Conservation (phyloP, 2,888 invertebrate genomes). For the Drosophila planitibia region DNA sequence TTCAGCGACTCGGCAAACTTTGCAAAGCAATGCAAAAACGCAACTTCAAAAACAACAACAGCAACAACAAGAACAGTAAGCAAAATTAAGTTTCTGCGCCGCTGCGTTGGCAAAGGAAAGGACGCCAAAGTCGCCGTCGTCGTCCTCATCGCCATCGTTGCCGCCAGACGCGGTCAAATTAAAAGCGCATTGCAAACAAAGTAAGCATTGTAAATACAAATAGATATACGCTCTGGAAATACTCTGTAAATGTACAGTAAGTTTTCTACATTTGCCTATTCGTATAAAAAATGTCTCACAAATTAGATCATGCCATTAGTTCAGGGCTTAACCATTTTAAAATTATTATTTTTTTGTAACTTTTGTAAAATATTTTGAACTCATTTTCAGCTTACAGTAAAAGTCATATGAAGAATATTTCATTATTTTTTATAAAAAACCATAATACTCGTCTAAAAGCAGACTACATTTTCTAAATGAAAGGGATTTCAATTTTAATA, state of each 20-base stretch:
- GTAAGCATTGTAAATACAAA: not conserved
- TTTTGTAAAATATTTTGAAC: not conserved
- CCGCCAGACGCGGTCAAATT: conserved; percentile 70
- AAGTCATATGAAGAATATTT: too few relatives aligned
- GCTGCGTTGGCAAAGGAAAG: conserved; percentile 65
- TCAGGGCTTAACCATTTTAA: not conserved
- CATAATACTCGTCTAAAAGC: not conserved
- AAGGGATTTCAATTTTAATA: not conserved
- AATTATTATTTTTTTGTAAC: not conserved
- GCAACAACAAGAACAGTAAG: conserved; percentile 33
- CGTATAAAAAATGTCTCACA: not conserved
- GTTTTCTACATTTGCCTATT: not conserved
- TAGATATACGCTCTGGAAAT: not conserved
- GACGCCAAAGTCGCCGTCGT: conserved; percentile 33
- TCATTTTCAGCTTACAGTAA: not conserved
- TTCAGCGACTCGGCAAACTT: conserved; percentile 66
- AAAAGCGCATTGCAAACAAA: conserved; percentile 65
- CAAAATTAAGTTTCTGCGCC: conserved; percentile 73
- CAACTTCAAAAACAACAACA: conserved; percentile 32
- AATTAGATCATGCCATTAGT: not conserved
- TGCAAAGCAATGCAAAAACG: conserved; percentile 67
- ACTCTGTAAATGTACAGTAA: conserved; percentile 6
- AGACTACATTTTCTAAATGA: not conserved
- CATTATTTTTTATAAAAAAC: not conserved
- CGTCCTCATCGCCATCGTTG: conserved; percentile 33